Conservation (phyloP, 2,888 invertebrate species). For the Chymomyza procnemis region DNA sequence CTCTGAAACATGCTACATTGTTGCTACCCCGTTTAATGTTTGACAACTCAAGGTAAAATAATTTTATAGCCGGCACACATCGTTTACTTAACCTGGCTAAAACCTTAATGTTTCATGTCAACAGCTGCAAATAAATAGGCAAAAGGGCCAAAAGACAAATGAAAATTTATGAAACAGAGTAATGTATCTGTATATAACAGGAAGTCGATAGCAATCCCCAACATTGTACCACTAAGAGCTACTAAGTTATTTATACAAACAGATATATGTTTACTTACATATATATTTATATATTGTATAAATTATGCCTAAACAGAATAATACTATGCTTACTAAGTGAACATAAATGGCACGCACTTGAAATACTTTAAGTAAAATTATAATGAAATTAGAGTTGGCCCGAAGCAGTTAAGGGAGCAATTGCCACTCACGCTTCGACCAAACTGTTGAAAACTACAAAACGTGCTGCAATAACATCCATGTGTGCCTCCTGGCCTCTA, state of each 20-base stretch:
- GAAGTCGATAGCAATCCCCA: constrained; percentile 5
- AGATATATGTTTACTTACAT: constrained; percentile 8
- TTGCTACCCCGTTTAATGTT: background rate
- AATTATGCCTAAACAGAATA: constrained; percentile 4
- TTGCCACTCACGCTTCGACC: constrained; percentile 8
- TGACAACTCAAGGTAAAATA: background rate
- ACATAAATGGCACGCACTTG: background rate
- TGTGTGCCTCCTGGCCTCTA: constrained; percentile 10
- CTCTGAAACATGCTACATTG: background rate
- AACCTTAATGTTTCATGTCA: constrained; percentile 57
- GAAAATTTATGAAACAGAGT: constrained; percentile 63
- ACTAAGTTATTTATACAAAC: constrained; percentile 55
- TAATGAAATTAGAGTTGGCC: constrained; percentile 53
- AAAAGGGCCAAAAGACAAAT: constrained; percentile 52
- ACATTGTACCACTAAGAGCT: constrained; percentile 53
- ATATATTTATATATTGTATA: background rate
- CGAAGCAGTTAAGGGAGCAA: background rate
- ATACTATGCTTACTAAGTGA: constrained; percentile 1
- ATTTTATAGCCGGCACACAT: background rate
- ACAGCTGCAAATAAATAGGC: constrained; percentile 58
- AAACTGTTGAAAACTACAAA: constrained; percentile 64
- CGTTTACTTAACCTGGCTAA: constrained; percentile 14
- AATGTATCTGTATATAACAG: constrained; percentile 11
- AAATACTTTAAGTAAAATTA: constrained; percentile 7
- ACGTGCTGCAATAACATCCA: constrained; percentile 40